Base-by-base conservation (phyloP, 2,888 invertebrate species). In the Hoplodrina blanda region DNA sequence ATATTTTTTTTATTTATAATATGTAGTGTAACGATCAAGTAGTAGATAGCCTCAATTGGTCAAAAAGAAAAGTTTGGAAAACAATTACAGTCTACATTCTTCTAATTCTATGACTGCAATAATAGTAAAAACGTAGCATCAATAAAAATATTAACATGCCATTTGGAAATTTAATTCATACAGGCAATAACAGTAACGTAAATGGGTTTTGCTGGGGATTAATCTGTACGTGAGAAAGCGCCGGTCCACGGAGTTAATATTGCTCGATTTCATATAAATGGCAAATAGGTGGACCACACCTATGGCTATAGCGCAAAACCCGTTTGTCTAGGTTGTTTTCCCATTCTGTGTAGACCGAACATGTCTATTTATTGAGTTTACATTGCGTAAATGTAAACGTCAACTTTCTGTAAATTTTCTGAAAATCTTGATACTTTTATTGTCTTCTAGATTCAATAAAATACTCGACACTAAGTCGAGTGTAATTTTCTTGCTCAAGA, bases 161-260 rank as follows among this genome's bases (percentile, higher is more conserved):
- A 69, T 71, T 71, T 71, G 55, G 68, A 62, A 60, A 76, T 68
- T 53, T 52, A 50, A 76, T 70, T 70, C 68, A 64, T 37, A 54
- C 15, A 77, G 63, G 67, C 72, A 72, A 73, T 80, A 78, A 72
- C 60, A 59, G 62, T 57, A 62, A 62, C 62, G 44, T 63, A 65
- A 62, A 71, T 63, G 69, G 68, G 55, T 53, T 33, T 46, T 50
- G n/a, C n/a, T 41, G 17, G 53, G 66, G 84, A 84, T 84, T 79
- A 81, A 65, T 62, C 44, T 57, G 76, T 74, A 84, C 84, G 84
- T 84, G 84, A 81, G 82, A 61, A 56, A 49, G 46, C 61, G 69
- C 55, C 62, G 30, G 68, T 61, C 33, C 53, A 60, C 59, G 37
- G 82, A 46, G 73, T 81, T 79, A 76, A 73, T 69, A 71, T 69